A percentile compares a stretch with the other conserved stretches of the same genome.
Evolutionary conservation across 2,888 invertebrate genomes (phyloP).

Genomic region (Empis stercorea): DNA sequence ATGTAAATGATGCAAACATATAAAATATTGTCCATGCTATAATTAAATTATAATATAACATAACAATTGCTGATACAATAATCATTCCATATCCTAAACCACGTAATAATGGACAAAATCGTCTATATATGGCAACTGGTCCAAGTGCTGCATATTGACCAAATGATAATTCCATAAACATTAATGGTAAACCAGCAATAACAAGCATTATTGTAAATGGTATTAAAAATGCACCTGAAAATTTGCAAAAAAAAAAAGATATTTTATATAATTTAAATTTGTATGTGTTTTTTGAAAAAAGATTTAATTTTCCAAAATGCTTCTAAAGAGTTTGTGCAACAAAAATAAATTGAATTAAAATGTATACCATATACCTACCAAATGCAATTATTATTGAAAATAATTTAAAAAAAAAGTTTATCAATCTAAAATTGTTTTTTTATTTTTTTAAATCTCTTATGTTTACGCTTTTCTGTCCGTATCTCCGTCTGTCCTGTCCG

Average conservation of each 20-base stretch:
- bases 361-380: too few relatives aligned
- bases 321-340: too few relatives aligned
- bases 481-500: too few relatives aligned
- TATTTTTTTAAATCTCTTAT: too few relatives aligned
- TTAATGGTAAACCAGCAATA: constrained; percentile 64
- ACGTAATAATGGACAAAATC: constrained; percentile 56
- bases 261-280: neutral
- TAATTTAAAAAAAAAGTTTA: too few relatives aligned
- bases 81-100: constrained; percentile 66
- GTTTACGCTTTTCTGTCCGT: too few relatives aligned
- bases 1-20: constrained; percentile 54
- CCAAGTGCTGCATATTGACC: constrained; percentile 70
- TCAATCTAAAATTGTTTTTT: too few relatives aligned
- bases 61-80: constrained; percentile 59
- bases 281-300: too few relatives aligned
- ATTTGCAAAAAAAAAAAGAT: neutral
- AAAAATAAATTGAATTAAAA: too few relatives aligned
- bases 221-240: constrained; percentile 65
- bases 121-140: constrained; percentile 67
- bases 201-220: constrained; percentile 72
- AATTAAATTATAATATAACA: constrained; percentile 64
- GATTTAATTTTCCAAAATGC: too few relatives aligned
- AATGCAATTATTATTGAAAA: too few relatives aligned
- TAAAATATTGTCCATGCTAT: constrained; percentile 70
- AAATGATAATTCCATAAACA: constrained; percentile 75